These are phyloP conservation scores for Glaucopsyche alexis DNA, from an alignment of 2,888 invertebrate genomes.

Conservation along the genomic window DNA sequence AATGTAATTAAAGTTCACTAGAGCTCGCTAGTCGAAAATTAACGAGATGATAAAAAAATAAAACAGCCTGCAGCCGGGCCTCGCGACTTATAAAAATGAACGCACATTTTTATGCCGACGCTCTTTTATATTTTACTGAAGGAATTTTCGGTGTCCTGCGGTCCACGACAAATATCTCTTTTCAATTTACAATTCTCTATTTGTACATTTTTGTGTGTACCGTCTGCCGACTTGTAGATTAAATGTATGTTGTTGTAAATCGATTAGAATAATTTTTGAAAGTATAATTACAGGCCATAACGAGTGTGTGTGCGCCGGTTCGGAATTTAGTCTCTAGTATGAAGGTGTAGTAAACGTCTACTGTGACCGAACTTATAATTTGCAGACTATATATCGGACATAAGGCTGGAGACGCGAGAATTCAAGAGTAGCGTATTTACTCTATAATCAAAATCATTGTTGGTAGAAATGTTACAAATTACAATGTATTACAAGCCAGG, in stretches of 20 bases:
- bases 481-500: neutral
- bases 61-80: conserved; percentile 40
- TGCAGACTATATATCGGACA: too few relatives aligned
- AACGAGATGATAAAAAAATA: conserved; percentile 52
- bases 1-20: conserved; percentile 34
- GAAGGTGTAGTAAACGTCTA: too few relatives aligned
- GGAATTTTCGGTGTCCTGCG: conserved; percentile 63
- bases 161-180: conserved; percentile 56
- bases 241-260: conserved; percentile 27
- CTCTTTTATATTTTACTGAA: conserved; percentile 58
- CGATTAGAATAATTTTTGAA: neutral
- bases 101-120: conserved; percentile 54
- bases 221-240: conserved; percentile 35
- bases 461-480: neutral
- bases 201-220: conserved; percentile 48
- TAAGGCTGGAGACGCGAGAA: too few relatives aligned
- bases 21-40: conserved; percentile 46
- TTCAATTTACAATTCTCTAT: conserved; percentile 46
- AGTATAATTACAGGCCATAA: neutral
- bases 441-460: neutral
- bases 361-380: too few relatives aligned
- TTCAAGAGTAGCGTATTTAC: neutral
- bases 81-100: conserved; percentile 56
- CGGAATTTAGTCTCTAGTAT: too few relatives aligned
- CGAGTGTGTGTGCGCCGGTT: too few relatives aligned